Base-by-base conservation (phyloP, 2,113 vertebrate species). In the Corythornis vintsioides region DNA sequence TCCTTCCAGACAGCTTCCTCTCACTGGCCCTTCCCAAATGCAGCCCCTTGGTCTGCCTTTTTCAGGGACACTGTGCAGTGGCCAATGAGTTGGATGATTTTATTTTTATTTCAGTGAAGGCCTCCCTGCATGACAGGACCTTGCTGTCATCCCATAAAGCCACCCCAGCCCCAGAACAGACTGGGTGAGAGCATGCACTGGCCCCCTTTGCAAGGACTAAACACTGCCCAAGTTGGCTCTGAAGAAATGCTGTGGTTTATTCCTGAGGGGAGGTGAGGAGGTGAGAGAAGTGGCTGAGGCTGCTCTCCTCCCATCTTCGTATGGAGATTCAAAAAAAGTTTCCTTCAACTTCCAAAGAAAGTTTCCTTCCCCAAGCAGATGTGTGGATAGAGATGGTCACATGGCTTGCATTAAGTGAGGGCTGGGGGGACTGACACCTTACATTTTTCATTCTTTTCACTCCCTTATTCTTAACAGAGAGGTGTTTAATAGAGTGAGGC, bases 141-240 rank as follows among this genome's bases (percentile, higher is more conserved):
- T 55, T 1, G 0, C n/a, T 60, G 1, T 48, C 1, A 0, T 14
- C 33, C 28, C 20, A 1, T 28, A 14, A 13, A 73, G 8, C 56
- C 72, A 48, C 22, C 29, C 8, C 35, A 63, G 55, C 9, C 45
- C 20, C 38, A 18, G 38, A 52, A 24, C 26, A 90, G 29, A 43
- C 20, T 8, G 10, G 13, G 15, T 15, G 47, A 19, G 1, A 59
- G 15, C 15, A 26, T 3, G 38, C 35, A 22, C 15, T 21, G 31
- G 56, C 31, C 12, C 7, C 14, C 17, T 86, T 15, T 35, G 11
- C 43, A 35, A 53, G 45, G 48, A n/a, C 18, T 35, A 11, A 65
- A 9, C 20, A 3, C n/a, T 26, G 35, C 19, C 33, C 0, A 1
- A 42, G 48, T 20, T 25, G 29, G 7, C 19, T 70, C 55, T 55